A percentile compares a stretch with the other conserved stretches of the same genome.
phyloP scores from a whole-genome alignment of 2,888 invertebrate species.

The Colletes collaris region DNA sequence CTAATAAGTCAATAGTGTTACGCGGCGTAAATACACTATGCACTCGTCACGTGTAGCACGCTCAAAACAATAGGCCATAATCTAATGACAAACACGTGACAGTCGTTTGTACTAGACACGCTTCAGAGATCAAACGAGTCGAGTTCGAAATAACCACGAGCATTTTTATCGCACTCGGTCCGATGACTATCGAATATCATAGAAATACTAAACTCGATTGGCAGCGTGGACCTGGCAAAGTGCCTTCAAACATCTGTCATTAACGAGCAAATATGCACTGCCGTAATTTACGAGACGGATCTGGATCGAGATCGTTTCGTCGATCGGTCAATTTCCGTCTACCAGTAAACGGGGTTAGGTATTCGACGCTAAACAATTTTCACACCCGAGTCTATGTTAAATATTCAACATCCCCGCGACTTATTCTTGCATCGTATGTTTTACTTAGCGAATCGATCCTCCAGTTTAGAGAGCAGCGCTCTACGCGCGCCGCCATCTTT shows the following conservation, averaged over 20 bases:
- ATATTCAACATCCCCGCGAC: too few species aligned
- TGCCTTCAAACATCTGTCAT: not conserved
- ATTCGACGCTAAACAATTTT: too few species aligned
- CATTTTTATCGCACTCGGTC: not conserved
- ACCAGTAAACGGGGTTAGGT: not conserved
- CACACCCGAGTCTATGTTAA: too few species aligned
- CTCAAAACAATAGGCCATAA: not conserved
- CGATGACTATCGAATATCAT: not conserved
- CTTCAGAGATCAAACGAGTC: not conserved
- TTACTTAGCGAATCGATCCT: too few species aligned
- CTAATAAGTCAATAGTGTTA: not conserved
- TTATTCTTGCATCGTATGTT: too few species aligned
- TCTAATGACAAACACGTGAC: not conserved
- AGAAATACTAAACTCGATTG: not conserved
- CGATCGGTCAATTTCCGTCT: conserved; percentile 19
- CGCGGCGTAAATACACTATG: not conserved
- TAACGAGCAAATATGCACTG: not conserved
- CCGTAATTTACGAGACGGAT: not conserved
- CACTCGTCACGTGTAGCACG: not conserved
- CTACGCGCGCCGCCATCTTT: too few species aligned
- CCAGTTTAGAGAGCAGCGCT: too few species aligned
- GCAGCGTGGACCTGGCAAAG: not conserved
- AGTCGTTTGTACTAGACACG: not conserved
- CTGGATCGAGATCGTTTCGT: conserved; percentile 7
- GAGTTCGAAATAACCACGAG: not conserved